Base-by-base conservation (phyloP, 1,140 invertebrate genomes). In the Anthonomus grandis region DNA sequence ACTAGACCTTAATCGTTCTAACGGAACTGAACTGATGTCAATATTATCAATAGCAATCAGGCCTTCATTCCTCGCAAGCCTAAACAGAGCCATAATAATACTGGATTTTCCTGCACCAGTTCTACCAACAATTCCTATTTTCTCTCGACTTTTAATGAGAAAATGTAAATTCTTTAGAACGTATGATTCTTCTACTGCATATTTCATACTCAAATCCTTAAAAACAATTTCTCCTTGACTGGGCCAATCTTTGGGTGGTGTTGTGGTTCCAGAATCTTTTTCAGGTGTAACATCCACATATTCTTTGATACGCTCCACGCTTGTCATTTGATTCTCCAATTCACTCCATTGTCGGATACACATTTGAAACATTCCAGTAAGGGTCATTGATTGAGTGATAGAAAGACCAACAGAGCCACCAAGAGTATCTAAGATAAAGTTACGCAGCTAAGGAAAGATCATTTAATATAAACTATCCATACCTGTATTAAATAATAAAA, bases 61-160 rank as follows among this genome's bases (percentile, higher is more conserved):
- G 0, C 87, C 89, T 27, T 84, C 81, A 6, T 86, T 79, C 31
- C 83, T 79, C 18, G 80, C 80, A 25, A 91, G 62, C 1, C 86
- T 79, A 62, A 91, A 91, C 2, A 91, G 68, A 0, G 83, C 83
- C 10, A 79, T 74, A 36, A 90, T 84, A 1, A 93, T 67, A 0
- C 88, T 91, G 1, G 86, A 86, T 72, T 93, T 93, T 4, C 91
- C 90, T 37, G 90, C 89, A 0, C 91, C 90, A 3, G 86, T 89
- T 45, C 86, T 71, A 55, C 51, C 51, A 52, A 85, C 81, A n/a
- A 87, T 78, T n/a, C 83, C 84, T 58, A 83, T 74, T 71, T 87
- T 87, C 68, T 87, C 83, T 37, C 74, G 75, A 0, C 76, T 68
- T 55, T 75, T 60, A 19, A 85, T 78, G 24, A 53, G 70, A 57